Evolutionary conservation across 2,113 vertebrate genomes (phyloP).

Genomic region (Elachura formosa): DNA sequence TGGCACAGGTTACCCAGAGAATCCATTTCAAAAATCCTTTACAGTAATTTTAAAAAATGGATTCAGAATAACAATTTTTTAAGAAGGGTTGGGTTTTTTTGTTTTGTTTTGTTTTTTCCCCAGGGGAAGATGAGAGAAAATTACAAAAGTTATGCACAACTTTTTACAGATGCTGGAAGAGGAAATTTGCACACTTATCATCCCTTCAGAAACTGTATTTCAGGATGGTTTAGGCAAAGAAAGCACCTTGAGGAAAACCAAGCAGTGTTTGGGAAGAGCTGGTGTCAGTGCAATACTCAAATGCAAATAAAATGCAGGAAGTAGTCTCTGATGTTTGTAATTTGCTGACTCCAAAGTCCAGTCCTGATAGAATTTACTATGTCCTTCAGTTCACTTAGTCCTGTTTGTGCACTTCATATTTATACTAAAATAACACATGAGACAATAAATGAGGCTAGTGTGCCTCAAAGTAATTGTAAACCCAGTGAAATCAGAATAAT

Average conservation of each 20-base stretch:
- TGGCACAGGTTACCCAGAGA: neutral
- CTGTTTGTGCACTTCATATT: neutral
- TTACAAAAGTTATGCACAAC: neutral
- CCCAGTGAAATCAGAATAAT: slow-evolving; percentile 22
- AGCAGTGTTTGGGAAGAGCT: neutral
- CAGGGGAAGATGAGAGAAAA: neutral
- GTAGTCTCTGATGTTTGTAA: neutral
- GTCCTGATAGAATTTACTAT: neutral
- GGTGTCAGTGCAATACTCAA: neutral
- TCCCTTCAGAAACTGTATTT: neutral
- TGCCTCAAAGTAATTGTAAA: slow-evolving; percentile 25
- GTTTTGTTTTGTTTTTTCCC: neutral
- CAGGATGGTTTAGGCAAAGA: neutral
- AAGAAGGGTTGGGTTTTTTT: neutral
- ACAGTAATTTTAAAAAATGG: neutral
- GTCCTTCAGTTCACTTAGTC: neutral
- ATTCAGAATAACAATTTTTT: neutral
- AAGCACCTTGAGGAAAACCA: neutral
- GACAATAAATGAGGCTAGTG: slow-evolving; percentile 8
- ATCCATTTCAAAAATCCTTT: neutral
- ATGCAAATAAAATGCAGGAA: neutral
- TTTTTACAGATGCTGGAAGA: neutral
- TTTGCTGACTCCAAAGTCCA: neutral
- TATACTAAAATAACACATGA: slow-evolving; percentile 3
- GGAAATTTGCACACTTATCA: neutral